phyloP scores from a whole-genome alignment of 1,140 invertebrate genomes.

The Formica exsecta region DNA sequence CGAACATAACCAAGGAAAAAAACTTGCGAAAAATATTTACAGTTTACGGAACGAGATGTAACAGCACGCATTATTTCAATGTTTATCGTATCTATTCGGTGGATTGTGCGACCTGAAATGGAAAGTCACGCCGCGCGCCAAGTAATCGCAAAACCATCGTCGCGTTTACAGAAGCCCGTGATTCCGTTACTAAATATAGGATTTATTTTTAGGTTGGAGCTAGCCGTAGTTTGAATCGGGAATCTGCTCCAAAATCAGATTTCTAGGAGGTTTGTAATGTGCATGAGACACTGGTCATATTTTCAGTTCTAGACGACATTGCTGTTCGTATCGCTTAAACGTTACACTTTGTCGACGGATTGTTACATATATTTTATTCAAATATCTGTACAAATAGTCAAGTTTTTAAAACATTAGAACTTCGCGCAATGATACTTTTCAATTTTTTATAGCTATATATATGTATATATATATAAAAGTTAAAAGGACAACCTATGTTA shows the following conservation, averaged over 20 bases:
- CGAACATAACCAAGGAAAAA: constrained; percentile 70
- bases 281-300: constrained; percentile 37
- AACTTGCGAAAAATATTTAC: constrained; percentile 71
- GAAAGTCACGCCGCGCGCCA: constrained; percentile 1
- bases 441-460: not conserved
- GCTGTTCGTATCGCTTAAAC: not conserved
- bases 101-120: constrained; percentile 54
- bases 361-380: not conserved
- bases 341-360: not conserved
- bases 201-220: constrained; percentile 84
- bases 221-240: constrained; percentile 75
- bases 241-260: constrained; percentile 74
- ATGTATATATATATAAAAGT: not conserved
- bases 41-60: constrained; percentile 66
- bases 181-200: constrained; percentile 80
- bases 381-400: not conserved
- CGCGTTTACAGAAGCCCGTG: constrained; percentile 19
- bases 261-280: constrained; percentile 74
- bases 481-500: not conserved
- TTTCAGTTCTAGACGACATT: constrained; percentile 37
- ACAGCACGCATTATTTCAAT: constrained; percentile 28
- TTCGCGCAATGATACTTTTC: not conserved
- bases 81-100: constrained; percentile 3
- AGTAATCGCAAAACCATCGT: constrained; percentile 1
- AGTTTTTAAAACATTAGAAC: not conserved